These are phyloP conservation scores for Drosophila pegasa DNA, from an alignment of 2,888 invertebrate species.

Conservation along the genomic window DNA sequence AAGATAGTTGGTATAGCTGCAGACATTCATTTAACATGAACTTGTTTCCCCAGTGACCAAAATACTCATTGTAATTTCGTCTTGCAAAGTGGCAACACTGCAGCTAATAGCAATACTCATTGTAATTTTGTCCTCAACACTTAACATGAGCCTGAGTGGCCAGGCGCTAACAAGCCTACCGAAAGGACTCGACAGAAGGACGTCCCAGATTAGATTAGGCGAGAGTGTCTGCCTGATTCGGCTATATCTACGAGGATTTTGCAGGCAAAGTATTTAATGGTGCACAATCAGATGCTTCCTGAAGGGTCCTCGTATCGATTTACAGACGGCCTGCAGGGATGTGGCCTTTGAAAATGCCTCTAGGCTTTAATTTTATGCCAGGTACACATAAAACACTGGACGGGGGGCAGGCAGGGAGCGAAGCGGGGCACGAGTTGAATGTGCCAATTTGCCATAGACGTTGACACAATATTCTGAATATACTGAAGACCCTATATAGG, in stretches of 20 bases:
- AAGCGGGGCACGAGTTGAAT: background rate
- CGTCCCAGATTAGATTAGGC: background rate
- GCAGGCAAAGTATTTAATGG: slow-evolving; percentile 18
- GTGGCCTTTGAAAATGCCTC: slow-evolving; percentile 44
- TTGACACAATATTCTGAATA: background rate
- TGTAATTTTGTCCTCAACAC: background rate
- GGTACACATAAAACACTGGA: slow-evolving; percentile 47
- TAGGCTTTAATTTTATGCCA: slow-evolving; percentile 48
- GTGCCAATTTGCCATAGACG: background rate
- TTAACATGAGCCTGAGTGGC: background rate
- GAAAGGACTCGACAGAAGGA: background rate
- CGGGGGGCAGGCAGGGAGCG: background rate
- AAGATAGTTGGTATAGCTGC: background rate
- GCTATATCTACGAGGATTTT: background rate
- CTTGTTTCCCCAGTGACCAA: background rate
- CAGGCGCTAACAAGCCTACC: too few species aligned
- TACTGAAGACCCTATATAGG: too few species aligned
- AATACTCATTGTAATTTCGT: background rate
- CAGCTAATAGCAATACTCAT: background rate
- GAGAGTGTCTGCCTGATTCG: background rate
- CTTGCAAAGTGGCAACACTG: background rate
- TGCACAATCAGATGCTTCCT: slow-evolving; percentile 19
- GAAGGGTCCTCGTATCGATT: slow-evolving; percentile 52
- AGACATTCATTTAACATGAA: background rate
- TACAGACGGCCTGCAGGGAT: slow-evolving; percentile 31